A percentile compares a stretch with the other conserved stretches of the same genome.
Evolutionary conservation across 1,140 invertebrate genomes (phyloP).

Genomic region (Danaus melanippus): DNA sequence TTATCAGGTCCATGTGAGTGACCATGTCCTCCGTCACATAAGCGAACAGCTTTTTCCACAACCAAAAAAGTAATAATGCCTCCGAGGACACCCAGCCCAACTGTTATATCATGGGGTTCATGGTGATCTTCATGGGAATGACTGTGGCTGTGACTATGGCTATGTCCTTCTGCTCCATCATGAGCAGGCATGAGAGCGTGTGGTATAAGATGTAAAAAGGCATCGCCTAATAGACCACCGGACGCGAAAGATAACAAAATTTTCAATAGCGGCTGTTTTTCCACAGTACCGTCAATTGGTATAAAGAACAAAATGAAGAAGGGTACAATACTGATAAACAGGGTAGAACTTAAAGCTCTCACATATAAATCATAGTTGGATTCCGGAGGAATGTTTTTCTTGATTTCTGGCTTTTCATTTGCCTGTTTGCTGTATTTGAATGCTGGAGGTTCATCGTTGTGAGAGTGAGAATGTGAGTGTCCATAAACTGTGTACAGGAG

Average conservation of each 20-base stretch:
- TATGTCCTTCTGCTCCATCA: constrained; percentile 43
- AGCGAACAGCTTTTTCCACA: constrained; percentile 93
- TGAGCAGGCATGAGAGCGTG: constrained; percentile 81
- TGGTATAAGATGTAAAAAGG: constrained; percentile 96
- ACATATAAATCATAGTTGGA: constrained; percentile 77
- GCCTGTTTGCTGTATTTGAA: constrained; percentile 84
- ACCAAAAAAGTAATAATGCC: constrained; percentile 94
- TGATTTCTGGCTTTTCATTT: constrained; percentile 71
- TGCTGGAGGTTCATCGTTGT: constrained; percentile 73
- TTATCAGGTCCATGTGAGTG: constrained; percentile 67
- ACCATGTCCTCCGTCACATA: constrained; percentile 88
- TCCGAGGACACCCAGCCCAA: constrained; percentile 90
- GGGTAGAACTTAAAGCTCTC: constrained; percentile 89
- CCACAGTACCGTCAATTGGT: constrained; percentile 89
- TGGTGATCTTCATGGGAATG: constrained; percentile 70
- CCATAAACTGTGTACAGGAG: constrained; percentile 25
- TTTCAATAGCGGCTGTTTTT: constrained; percentile 89
- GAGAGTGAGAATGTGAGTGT: constrained; percentile 55
- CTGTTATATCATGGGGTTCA: constrained; percentile 82
- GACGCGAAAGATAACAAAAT: constrained; percentile 94
- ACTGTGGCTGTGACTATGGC: constrained; percentile 75
- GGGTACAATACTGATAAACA: constrained; percentile 94
- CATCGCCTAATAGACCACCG: constrained; percentile 94
- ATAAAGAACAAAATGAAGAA: constrained; percentile 95
- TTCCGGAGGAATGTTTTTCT: constrained; percentile 40